A percentile compares a stretch with the other conserved stretches of the same genome.
These are phyloP conservation scores for Tridacna gigas DNA, from an alignment of 2,888 invertebrate genomes.

Conservation along the genomic window DNA sequence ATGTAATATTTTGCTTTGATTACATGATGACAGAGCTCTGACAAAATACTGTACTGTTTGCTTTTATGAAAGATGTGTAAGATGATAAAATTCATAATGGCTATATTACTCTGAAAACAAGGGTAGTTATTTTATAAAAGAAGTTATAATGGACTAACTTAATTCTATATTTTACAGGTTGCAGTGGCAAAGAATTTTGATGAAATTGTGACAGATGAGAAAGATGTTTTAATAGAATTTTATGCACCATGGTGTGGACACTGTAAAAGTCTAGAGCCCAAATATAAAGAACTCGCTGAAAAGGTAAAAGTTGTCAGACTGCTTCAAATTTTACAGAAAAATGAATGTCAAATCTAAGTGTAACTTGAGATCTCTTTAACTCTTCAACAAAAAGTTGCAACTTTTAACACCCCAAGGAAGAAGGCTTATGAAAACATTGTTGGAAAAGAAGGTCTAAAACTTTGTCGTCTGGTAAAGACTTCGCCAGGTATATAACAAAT, in stretches of 20 bases:
- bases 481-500: no score
- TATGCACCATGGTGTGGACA: constrained; percentile 99
- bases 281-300: constrained; percentile 95
- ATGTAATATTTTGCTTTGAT: no score
- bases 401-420: neutral
- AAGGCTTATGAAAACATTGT: neutral
- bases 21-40: no score
- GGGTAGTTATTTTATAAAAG: no score
- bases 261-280: constrained; percentile 97
- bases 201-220: constrained; percentile 95
- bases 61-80: no score
- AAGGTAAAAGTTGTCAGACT: constrained; percentile 80
- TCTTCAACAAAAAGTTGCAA: neutral
- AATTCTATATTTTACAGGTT: constrained; percentile 87
- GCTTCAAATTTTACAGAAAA: no score
- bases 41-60: no score
- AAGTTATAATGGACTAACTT: no score
- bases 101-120: neutral
- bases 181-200: constrained; percentile 99
- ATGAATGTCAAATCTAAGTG: no score
- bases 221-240: constrained; percentile 98
- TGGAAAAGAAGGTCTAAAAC: neutral
- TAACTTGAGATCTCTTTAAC: neutral
- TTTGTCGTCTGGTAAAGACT: no score
- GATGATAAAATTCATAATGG: no score